Percentiles rank a stretch among this genome's conserved stretches.
These are phyloP conservation scores for Eutrigla gurnardus DNA, from an alignment of 2,797 vertebrate genomes.

Conservation along the genomic window DNA sequence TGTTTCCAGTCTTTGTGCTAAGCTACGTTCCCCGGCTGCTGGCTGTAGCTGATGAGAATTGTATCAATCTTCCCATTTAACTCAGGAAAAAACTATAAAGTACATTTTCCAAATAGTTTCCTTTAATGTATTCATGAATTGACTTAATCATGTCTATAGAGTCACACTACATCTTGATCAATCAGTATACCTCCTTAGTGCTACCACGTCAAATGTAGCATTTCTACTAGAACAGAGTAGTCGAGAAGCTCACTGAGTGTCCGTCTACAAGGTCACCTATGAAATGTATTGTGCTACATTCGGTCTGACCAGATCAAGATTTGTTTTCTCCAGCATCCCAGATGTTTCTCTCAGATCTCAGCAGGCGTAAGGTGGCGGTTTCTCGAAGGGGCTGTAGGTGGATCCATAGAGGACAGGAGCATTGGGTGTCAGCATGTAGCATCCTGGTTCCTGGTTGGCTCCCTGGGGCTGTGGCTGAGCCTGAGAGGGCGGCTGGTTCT, in stretches of 20 bases:
- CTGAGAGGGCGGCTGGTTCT: conserved; percentile 78
- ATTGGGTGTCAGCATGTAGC: conserved; percentile 85
- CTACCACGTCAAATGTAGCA: conserved; percentile 19
- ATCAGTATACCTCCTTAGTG: conserved; percentile 23
- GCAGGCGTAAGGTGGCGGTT: conserved; percentile 93
- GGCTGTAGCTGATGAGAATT: not conserved
- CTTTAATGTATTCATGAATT: conserved; percentile 25
- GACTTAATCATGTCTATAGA: conserved; percentile 28
- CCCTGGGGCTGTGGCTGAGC: conserved; percentile 83
- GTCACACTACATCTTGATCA: conserved; percentile 30
- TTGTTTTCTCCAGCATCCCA: not conserved
- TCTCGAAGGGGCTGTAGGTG: conserved; percentile 88
- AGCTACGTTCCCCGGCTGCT: not conserved
- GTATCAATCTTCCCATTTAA: not conserved
- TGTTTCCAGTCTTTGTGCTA: not conserved
- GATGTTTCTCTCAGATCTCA: conserved; percentile 67
- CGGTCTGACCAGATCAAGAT: conserved; percentile 38
- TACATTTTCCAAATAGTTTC: conserved; percentile 1
- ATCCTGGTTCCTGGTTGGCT: conserved; percentile 82
- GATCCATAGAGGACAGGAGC: conserved; percentile 85
- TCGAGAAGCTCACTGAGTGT: conserved; percentile 7
- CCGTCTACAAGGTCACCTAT: conserved; percentile 22
- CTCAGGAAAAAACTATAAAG: conserved; percentile 2
- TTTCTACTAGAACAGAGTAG: conserved; percentile 26
- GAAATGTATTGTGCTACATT: conserved; percentile 55